Percentiles rank a stretch among this genome's conserved stretches.
These are phyloP conservation scores for Platynereis dumerilii DNA, from an alignment of 2,888 invertebrate genomes.

Conservation along the genomic window DNA sequence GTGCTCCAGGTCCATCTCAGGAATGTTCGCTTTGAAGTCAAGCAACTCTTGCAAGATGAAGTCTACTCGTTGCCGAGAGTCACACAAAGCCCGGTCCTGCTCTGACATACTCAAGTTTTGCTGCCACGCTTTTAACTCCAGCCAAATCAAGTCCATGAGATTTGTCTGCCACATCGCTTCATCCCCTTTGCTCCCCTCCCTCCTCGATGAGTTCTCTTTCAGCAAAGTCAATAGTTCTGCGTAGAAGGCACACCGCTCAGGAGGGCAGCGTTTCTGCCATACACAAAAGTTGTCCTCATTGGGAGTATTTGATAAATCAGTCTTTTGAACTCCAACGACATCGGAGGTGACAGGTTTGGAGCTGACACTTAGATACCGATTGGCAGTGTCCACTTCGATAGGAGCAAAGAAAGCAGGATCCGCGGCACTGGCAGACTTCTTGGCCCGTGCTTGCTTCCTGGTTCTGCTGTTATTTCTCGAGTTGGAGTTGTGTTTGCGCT, in stretches of 20 bases:
- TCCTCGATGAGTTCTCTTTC: slow-evolving; percentile 65
- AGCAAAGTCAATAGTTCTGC: slow-evolving; percentile 77
- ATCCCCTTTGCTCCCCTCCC: slow-evolving; percentile 46
- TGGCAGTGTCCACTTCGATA: slow-evolving; percentile 25
- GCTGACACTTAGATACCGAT: slow-evolving; percentile 21
- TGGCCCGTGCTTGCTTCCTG: no score
- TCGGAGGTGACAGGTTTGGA: slow-evolving; percentile 21
- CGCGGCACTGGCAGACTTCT: no score
- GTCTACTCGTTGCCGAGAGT: slow-evolving; percentile 76
- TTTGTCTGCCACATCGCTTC: slow-evolving; percentile 88
- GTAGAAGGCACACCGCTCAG: slow-evolving; percentile 51
- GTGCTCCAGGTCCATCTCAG: not conserved
- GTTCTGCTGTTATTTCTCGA: no score
- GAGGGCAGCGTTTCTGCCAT: slow-evolving; percentile 32
- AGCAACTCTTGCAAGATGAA: slow-evolving; percentile 77
- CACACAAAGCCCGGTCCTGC: slow-evolving; percentile 79
- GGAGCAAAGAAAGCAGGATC: not conserved
- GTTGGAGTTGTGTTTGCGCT: no score
- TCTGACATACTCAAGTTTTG: slow-evolving; percentile 71
- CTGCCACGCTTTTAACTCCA: slow-evolving; percentile 82
- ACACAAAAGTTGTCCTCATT: no score
- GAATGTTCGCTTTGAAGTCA: slow-evolving; percentile 68
- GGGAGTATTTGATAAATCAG: slow-evolving; percentile 1
- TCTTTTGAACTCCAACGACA: not conserved
- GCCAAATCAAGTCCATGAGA: slow-evolving; percentile 88